These are phyloP conservation scores for Anguilla obscura DNA, from an alignment of 2,797 vertebrate genomes.

Conservation along the genomic window DNA sequence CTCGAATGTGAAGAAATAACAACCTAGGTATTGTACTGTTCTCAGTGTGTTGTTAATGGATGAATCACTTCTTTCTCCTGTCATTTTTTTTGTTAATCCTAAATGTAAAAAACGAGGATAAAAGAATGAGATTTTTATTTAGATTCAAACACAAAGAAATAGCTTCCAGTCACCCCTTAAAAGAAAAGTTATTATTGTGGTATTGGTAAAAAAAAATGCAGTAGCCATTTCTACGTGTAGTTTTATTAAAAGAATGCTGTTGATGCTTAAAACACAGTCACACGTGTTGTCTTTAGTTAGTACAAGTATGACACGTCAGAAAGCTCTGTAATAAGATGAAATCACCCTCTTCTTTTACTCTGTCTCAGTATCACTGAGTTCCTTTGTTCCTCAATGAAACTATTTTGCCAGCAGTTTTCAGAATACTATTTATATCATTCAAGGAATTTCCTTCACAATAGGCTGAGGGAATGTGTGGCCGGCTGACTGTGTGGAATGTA, in stretches of 20 bases:
- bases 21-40: neutral
- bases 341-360: neutral
- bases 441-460: slow-evolving; percentile 28
- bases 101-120: neutral
- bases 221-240: too few relatives aligned
- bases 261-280: too few relatives aligned
- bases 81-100: neutral
- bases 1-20: neutral
- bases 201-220: too few relatives aligned
- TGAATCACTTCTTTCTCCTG: neutral
- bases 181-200: neutral
- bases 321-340: neutral
- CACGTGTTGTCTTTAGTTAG: too few relatives aligned
- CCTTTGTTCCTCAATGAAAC: neutral
- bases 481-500: neutral
- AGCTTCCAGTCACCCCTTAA: neutral
- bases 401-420: neutral
- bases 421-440: slow-evolving; percentile 18
- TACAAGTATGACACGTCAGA: neutral
- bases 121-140: neutral
- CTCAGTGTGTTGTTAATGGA: neutral
- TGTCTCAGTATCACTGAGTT: neutral
- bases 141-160: neutral
- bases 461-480: slow-evolving; percentile 12
- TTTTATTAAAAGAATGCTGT: too few relatives aligned